A percentile compares a stretch with the other conserved stretches of the same genome.
phyloP scores from a whole-genome alignment of 2,797 vertebrate species.

The Sarcoramphus papa region DNA sequence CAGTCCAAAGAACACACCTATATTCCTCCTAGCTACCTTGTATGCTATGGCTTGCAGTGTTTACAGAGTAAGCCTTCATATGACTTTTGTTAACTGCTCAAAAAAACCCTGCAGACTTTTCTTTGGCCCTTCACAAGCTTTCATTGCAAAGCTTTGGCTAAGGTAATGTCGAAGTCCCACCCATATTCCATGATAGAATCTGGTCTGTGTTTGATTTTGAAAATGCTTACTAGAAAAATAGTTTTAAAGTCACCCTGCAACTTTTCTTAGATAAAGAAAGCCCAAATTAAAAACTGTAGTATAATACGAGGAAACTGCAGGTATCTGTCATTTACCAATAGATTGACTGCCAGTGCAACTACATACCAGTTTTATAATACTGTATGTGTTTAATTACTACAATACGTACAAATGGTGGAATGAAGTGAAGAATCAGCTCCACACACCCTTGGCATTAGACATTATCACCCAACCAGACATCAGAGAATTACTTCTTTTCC shows the following conservation, averaged over 20 bases:
- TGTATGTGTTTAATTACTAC: not conserved
- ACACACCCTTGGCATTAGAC: not conserved
- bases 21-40: not conserved
- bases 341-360: not conserved
- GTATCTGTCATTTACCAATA: not conserved
- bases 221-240: not conserved
- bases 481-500: not conserved
- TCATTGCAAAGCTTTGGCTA: not conserved
- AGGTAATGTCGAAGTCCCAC: not conserved
- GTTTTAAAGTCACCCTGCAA: not conserved
- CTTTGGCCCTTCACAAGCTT: not conserved
- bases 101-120: not conserved
- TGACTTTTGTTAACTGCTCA: not conserved
- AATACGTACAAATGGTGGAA: not conserved
- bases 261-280: not conserved
- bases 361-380: not conserved
- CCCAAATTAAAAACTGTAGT: not conserved
- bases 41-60: not conserved
- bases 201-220: not conserved
- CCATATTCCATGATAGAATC: not conserved
- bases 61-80: not conserved
- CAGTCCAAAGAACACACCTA: not conserved
- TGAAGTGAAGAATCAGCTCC: not conserved
- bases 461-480: not conserved
- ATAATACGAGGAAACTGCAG: not conserved